Evolutionary conservation across 2,797 vertebrate genomes (phyloP).

Genomic region (Botia almorhae): DNA sequence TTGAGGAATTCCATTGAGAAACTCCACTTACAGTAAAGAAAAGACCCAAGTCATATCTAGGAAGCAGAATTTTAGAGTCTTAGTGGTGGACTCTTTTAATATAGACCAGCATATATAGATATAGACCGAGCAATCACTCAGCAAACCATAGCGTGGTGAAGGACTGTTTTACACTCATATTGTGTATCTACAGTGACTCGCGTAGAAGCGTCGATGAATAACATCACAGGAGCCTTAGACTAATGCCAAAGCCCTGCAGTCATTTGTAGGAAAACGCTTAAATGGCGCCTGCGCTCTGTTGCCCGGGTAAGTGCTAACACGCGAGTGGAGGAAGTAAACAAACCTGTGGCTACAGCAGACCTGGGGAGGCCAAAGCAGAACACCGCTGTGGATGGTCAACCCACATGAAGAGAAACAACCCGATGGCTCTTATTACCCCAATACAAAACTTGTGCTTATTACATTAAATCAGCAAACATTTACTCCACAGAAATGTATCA

Average conservation of each 20-base stretch:
- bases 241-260: constrained; percentile 12
- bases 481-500: neutral
- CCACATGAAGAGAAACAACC: neutral
- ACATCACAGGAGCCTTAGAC: no score
- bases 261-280: neutral
- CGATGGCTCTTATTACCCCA: neutral
- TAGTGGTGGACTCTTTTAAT: no score
- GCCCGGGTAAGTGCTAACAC: neutral
- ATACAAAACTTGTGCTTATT: neutral
- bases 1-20: no score
- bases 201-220: no score
- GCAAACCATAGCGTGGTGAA: no score
- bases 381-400: constrained; percentile 6
- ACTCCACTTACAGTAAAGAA: no score
- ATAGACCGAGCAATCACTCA: no score
- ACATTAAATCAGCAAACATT: neutral
- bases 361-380: constrained; percentile 14
- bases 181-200: no score
- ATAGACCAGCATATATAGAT: no score
- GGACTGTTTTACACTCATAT: no score
- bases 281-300: neutral
- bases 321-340: constrained; percentile 45
- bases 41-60: no score
- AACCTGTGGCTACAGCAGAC: neutral
- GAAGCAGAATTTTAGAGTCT: no score